phyloP scores from a whole-genome alignment of 2,113 vertebrate species.

The Tupaia tana region DNA sequence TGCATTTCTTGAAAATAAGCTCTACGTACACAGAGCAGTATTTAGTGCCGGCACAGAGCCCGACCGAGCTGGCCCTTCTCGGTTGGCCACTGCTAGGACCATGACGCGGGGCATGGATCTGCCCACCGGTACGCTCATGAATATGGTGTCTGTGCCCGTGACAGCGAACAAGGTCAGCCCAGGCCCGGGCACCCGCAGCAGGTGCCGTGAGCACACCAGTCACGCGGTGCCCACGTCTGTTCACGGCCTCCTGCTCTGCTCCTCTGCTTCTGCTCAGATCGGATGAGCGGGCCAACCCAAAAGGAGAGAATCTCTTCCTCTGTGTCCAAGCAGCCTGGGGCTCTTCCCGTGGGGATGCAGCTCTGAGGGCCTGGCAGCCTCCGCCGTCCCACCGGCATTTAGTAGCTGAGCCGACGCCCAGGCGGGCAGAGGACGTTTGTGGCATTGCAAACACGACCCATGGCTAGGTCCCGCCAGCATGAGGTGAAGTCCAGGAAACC shows the following conservation, averaged over 20 bases:
- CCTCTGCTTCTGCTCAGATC: constrained; percentile 32
- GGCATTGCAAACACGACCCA: constrained; percentile 57
- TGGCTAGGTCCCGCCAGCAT: neutral
- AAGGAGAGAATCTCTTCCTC: constrained; percentile 56
- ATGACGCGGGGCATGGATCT: constrained; percentile 1
- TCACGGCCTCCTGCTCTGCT: neutral
- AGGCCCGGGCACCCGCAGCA: constrained; percentile 45
- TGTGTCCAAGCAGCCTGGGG: neutral
- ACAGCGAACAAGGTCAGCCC: constrained; percentile 64
- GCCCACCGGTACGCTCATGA: constrained; percentile 26
- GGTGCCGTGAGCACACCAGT: neutral
- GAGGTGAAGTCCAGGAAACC: neutral
- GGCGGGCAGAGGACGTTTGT: constrained; percentile 65
- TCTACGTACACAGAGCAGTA: neutral
- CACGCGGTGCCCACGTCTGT: neutral
- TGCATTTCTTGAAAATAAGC: neutral
- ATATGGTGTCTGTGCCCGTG: constrained; percentile 44
- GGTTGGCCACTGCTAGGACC: constrained; percentile 56
- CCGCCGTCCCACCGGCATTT: constrained; percentile 61
- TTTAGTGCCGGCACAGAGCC: neutral
- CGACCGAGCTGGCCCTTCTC: constrained; percentile 27
- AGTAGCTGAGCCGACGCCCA: constrained; percentile 70
- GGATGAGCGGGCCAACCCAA: constrained; percentile 3
- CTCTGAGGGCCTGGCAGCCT: constrained; percentile 55
- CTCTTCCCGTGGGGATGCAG: constrained; percentile 65